Evolutionary conservation across 2,113 vertebrate species (phyloP).

Genomic region (Patagioenas fasciata): DNA sequence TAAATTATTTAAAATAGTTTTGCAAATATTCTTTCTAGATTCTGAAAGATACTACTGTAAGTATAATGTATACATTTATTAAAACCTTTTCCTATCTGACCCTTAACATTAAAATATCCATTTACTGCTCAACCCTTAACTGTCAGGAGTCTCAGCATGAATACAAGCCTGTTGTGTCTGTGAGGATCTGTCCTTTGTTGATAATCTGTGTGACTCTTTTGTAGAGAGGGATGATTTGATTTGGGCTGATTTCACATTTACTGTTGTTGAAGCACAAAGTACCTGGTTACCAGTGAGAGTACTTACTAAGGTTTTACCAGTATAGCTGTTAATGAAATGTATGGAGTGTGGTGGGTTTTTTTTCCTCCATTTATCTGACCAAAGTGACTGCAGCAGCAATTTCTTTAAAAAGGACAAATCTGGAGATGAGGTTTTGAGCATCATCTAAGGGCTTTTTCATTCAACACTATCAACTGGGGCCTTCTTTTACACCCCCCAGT

Average conservation of each 20-base stretch:
- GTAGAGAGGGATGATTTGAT: background rate
- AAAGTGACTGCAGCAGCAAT: background rate
- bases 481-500: background rate
- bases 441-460: background rate
- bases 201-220: background rate
- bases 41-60: background rate
- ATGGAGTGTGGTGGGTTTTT: background rate
- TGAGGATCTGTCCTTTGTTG: background rate
- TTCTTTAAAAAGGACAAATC: background rate
- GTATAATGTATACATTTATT: background rate
- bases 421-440: background rate
- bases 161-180: background rate
- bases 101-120: background rate
- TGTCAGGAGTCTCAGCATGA: background rate
- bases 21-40: background rate
- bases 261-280: background rate
- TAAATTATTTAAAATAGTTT: background rate
- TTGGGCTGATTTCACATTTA: background rate
- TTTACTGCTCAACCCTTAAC: background rate
- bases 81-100: background rate
- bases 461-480: background rate
- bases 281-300: background rate
- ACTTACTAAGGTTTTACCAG: background rate
- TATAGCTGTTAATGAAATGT: background rate
- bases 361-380: background rate